Evolutionary conservation across 1,140 invertebrate genomes (phyloP).

Genomic region (Lepidostoma basale): DNA sequence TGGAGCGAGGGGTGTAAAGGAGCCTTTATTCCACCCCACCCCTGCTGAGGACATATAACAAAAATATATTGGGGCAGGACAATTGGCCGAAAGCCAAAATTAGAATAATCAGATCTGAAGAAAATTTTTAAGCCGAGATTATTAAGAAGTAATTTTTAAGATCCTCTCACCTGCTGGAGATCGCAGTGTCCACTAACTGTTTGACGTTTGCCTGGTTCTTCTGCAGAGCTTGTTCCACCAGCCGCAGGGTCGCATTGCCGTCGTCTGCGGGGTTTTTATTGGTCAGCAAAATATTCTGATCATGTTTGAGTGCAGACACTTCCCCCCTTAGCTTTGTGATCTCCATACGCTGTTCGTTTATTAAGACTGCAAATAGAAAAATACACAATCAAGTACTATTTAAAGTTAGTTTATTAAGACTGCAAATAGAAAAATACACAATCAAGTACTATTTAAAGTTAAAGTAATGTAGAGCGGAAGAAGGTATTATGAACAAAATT

Average conservation of each 20-base stretch:
- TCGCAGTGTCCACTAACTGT: constrained; percentile 38
- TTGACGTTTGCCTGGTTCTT: constrained; percentile 40
- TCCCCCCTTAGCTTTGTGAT: constrained; percentile 33
- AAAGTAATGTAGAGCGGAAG: too few species aligned
- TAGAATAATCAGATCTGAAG: too few species aligned
- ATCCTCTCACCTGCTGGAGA: constrained; percentile 33
- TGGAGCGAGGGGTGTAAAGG: too few species aligned
- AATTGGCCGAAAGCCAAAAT: too few species aligned
- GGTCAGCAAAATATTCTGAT: constrained; percentile 23
- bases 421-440: constrained; percentile 4
- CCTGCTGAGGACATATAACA: too few species aligned
- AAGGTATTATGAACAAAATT: too few species aligned
- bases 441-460: too few species aligned
- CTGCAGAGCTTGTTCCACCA: constrained; percentile 36
- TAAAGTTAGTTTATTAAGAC: not conserved
- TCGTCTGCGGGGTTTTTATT: constrained; percentile 8
- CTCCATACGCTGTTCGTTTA: constrained; percentile 40
- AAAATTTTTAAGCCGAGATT: too few species aligned
- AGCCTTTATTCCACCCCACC: too few species aligned
- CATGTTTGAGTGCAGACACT: constrained; percentile 28
- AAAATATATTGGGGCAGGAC: too few species aligned
- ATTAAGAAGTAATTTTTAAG: not conserved
- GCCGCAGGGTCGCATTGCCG: constrained; percentile 11
- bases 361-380: constrained; percentile 28
- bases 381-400: too few species aligned